These are phyloP conservation scores for Ctenomys sociabilis DNA, from an alignment of 2,113 vertebrate species.

Conservation along the genomic window DNA sequence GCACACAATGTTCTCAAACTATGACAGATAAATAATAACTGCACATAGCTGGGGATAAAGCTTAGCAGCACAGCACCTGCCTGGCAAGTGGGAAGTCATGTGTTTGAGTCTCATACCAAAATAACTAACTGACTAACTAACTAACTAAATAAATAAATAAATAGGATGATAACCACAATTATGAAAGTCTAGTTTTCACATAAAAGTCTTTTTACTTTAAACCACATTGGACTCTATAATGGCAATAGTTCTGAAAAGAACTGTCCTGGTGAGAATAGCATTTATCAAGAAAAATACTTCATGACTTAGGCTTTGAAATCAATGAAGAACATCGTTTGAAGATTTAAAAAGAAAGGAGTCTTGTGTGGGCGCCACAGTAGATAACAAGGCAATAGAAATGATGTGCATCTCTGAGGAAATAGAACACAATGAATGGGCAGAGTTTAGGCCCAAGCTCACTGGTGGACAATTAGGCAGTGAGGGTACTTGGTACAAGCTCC, in stretches of 20 bases:
- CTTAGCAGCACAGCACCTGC: too few relatives aligned
- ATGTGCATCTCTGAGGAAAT: not conserved
- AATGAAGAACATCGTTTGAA: not conserved
- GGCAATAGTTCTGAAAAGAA: not conserved
- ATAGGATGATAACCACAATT: not conserved
- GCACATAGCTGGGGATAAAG: not conserved
- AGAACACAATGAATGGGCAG: not conserved
- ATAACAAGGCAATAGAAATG: not conserved
- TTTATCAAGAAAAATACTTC: not conserved
- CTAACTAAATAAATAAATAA: too few relatives aligned
- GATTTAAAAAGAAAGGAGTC: not conserved
- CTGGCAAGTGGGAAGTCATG: too few relatives aligned
- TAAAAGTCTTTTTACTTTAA: not conserved
- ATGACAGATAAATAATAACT: not conserved
- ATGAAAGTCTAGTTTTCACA: not conserved
- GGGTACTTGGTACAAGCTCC: not conserved
- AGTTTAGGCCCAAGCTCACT: not conserved
- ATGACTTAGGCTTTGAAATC: slow-evolving; percentile 3
- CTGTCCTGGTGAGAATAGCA: not conserved
- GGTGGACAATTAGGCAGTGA: not conserved
- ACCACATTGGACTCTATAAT: not conserved
- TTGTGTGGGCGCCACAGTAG: not conserved
- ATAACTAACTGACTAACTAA: too few relatives aligned
- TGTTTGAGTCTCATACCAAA: too few relatives aligned
- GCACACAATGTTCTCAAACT: not conserved